Evolutionary conservation across 2,888 invertebrate genomes (phyloP), one percentile per base, ranked within the genome.

Genomic region (Meta bourneti): DNA sequence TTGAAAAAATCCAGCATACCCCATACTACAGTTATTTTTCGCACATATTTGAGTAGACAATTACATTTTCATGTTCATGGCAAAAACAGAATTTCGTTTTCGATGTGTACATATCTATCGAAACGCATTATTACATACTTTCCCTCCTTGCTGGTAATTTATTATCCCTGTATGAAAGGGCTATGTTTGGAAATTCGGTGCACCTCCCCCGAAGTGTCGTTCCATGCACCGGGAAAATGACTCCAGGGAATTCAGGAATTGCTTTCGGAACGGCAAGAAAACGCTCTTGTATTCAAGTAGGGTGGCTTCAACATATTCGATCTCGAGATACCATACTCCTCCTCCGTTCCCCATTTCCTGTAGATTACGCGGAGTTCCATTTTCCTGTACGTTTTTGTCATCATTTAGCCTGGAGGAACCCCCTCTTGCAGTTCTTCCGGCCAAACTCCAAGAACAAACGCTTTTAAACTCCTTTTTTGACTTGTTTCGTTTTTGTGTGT

Each of bases 231-330:
- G 88, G 61, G 74, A 52, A 79, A 88, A 88, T 75, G 74, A 81
- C 88, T 81, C 81, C 19, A 20, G 79, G 49, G 81, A 87, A 70
- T 51, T 70, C 9, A 70, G 49, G 79, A 79, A 88, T 88, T 81
- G 81, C 81, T 81, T 83, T 78, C 72, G 89, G 83, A 71, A 81
- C 71, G 52, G 52, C 54, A 78, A 70, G 89, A 71, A 88, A 79
- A 82, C 77, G 52, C 79, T 48, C 87, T 87, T 79, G 87, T 20
- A 79, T 20, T 79, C 71, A 72, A 79, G 52, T 52, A 52, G 20
- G 69, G 78, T 71, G 70, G 11, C n/a, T 87, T 48, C 34, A 51
- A 80, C 71, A 71, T 77, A 48, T 71, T 70, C 78, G 70, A 48
- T 48, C 75, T 61, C 48, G 54, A 83, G 71, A 72, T 83, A 52